phyloP scores from a whole-genome alignment of 2,797 vertebrate species.

The Danio albolineatus region DNA sequence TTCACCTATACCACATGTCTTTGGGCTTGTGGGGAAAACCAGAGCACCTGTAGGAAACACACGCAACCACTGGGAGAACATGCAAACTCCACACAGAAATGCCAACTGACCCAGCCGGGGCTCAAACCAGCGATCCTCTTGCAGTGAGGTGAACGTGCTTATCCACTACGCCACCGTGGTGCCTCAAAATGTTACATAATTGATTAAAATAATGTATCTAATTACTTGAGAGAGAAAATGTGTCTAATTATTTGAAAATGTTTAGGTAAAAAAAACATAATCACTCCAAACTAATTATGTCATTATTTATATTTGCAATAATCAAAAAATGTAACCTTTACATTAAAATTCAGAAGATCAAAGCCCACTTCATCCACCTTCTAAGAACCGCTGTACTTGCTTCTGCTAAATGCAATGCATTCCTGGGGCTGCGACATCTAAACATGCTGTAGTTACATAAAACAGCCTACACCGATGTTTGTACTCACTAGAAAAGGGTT shows the following conservation, averaged over 20 bases:
- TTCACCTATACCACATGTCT: too few species aligned
- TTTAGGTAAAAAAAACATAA: background rate
- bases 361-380: background rate
- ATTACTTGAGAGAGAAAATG: background rate
- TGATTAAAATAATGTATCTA: background rate
- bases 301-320: background rate
- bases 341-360: too few species aligned
- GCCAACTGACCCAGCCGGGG: too few species aligned
- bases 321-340: too few species aligned
- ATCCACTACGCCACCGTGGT: too few species aligned
- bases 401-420: background rate
- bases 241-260: background rate
- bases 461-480: background rate
- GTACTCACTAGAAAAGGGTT: constrained; percentile 89
- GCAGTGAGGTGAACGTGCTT: too few species aligned
- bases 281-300: too few species aligned
- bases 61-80: too few species aligned
- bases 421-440: background rate
- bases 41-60: too few species aligned
- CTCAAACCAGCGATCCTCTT: too few species aligned
- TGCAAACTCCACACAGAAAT: too few species aligned
- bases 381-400: background rate
- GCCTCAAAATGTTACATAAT: background rate
- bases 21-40: too few species aligned
- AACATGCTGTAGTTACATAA: background rate